A percentile compares a stretch with the other conserved stretches of the same genome.
Evolutionary conservation across 2,888 invertebrate genomes (phyloP).

Genomic region (Drosophila hawaiiensis): DNA sequence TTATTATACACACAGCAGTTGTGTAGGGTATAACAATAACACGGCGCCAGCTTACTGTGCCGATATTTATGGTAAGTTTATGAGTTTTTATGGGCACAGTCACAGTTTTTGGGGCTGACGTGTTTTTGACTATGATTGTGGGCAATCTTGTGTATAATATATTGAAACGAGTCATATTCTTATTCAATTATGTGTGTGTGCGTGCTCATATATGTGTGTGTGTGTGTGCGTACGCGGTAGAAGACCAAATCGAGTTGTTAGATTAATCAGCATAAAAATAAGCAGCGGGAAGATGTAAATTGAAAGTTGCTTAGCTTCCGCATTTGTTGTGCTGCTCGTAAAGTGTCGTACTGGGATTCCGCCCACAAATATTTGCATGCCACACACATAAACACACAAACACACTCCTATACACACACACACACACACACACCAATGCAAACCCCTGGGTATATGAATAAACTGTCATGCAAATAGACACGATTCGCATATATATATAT

Average conservation of each 20-base stretch:
- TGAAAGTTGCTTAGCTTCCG: constrained; percentile 35
- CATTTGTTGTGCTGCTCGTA: constrained; percentile 51
- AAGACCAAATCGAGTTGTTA: constrained; percentile 49
- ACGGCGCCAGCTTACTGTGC: constrained; percentile 49
- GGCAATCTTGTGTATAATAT: constrained; percentile 54
- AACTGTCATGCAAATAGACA: constrained; percentile 49
- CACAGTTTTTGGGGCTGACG: constrained; percentile 40
- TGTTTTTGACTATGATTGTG: constrained; percentile 54
- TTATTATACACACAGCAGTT: background rate
- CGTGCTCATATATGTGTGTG: background rate
- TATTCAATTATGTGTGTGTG: constrained; percentile 59
- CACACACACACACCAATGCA: background rate
- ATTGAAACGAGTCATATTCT: constrained; percentile 59
- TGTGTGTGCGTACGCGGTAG: constrained; percentile 1
- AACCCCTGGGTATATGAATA: constrained; percentile 17
- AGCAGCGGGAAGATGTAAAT: constrained; percentile 53
- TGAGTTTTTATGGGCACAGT: constrained; percentile 63
- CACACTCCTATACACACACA: background rate
- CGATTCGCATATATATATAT: constrained; percentile 15
- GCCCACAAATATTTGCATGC: constrained; percentile 59
- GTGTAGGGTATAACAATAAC: constrained; percentile 39
- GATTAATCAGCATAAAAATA: constrained; percentile 75
- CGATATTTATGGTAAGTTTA: constrained; percentile 71
- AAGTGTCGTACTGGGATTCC: constrained; percentile 67
- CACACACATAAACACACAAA: constrained; percentile 15